Percentiles rank a stretch among this genome's conserved stretches.
These are phyloP conservation scores for Trimorus sp. DNA, from an alignment of 2,888 invertebrate species.

Conservation along the genomic window DNA sequence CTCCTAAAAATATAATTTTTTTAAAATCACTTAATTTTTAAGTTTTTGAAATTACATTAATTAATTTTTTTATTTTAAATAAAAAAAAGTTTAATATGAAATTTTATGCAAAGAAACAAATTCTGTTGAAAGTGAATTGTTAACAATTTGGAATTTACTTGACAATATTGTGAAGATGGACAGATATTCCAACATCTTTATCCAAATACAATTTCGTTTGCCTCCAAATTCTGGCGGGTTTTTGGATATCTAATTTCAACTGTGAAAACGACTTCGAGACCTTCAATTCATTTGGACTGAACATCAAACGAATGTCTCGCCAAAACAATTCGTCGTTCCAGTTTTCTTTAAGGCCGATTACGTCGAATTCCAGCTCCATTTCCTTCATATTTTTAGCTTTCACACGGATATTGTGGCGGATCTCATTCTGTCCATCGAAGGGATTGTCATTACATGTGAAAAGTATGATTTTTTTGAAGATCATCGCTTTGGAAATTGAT, in stretches of 20 bases:
- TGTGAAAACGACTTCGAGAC: conserved; percentile 47
- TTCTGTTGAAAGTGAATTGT: too few species aligned
- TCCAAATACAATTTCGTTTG: conserved; percentile 57
- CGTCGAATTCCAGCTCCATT: conserved; percentile 53
- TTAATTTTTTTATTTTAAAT: too few species aligned
- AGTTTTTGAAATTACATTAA: too few species aligned
- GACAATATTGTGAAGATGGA: conserved; percentile 43
- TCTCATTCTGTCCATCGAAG: conserved; percentile 18
- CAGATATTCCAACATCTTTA: conserved; percentile 32
- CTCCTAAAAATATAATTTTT: too few species aligned
- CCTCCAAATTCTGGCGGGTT: conserved; percentile 58
- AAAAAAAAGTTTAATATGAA: too few species aligned
- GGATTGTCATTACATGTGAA: conserved; percentile 68
- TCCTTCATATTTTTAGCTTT: conserved; percentile 62
- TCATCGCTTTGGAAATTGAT: conserved; percentile 39
- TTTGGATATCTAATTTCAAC: conserved; percentile 55
- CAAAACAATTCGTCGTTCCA: conserved; percentile 66
- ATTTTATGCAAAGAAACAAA: too few species aligned
- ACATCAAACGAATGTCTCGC: conserved; percentile 66
- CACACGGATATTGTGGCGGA: conserved; percentile 50
- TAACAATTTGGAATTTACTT: conserved; percentile 45
- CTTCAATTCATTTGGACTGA: conserved; percentile 37
- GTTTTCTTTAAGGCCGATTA: conserved; percentile 56
- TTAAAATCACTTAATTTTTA: too few species aligned
- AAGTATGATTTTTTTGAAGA: conserved; percentile 61